Base-by-base conservation (phyloP, 2,888 invertebrate species). In the Macrosiphum euphorbiae region DNA sequence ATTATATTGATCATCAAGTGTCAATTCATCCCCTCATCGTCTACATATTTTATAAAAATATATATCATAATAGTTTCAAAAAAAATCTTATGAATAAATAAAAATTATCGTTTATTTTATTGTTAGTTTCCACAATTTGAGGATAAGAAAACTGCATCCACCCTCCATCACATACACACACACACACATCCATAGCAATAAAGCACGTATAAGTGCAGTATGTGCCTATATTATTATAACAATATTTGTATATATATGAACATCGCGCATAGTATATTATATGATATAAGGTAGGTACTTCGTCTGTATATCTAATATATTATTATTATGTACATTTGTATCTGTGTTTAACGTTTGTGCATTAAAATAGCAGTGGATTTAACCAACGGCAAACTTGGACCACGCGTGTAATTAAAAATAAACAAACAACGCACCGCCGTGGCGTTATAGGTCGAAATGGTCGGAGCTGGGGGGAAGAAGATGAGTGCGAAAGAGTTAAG, bases 351-450 rank as follows among this genome's bases (percentile, higher is more conserved):
- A 41, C 78, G 78, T 78, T 7, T 35, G 8, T 35, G 35, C 35
- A 35, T 35, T 78, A 78, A 78, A 35, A 35, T 35, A 20, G 35
- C 8, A 78, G 78, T 41, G 8, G 20, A 78, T 78, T 78, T 78
- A 78, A 78, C 78, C 78, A 35, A 35, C 52, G 24, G 87, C n/a
- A 20, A 20, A 87, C 20, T 26, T 20, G n/a, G 28, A n/a, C 47
- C 87, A n/a, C 35, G 20, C 87, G 16, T 87, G 52, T 87, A 87
- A 87, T 87, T 87, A 88, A 88, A 90, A 61, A 61, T 47, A 67
- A 90, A 90, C 58, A 61, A 61, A 87, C 87, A 52, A n/a, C n/a
- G 87, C n/a, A n/a, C 50, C 20, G 28, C 86, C 50, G 47, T 47
- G 50, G 16, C 50, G 86, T 50, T 78, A 78, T 78, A 41, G 35